Base-by-base conservation (phyloP, 1,140 invertebrate species). In the Uloborus diversus region DNA sequence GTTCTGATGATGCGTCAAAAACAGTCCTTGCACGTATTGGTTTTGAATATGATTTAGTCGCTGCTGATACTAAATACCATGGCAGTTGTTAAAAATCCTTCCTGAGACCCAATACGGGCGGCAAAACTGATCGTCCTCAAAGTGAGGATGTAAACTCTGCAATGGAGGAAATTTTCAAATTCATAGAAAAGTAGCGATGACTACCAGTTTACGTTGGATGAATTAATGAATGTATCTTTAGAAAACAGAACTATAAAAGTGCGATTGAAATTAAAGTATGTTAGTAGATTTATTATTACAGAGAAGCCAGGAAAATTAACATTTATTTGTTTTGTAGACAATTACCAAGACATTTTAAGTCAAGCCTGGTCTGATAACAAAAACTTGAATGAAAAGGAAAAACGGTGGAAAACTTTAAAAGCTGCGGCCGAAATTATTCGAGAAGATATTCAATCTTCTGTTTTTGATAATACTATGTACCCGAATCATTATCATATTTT, bases 251-350 rank as follows among this genome's bases (percentile, higher is more conserved):
- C n/a, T n/a, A n/a, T n/a, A n/a, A n/a, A n/a, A n/a, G n/a, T n/a
- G n/a, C n/a, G n/a, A n/a, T n/a, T n/a, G n/a, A n/a, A n/a, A n/a
- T n/a, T n/a, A n/a, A n/a, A n/a, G n/a, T n/a, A n/a, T n/a, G n/a
- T 27, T 23, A 27, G 30, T 27, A 4, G 56, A 13, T 27, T 27
- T 59, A 59, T 13, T 13, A 59, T 59, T 4, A 59, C 23, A 27
- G 5, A 59, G 17, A 59, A 59, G 30, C 56, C n/a, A n/a, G n/a
- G 56, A 59, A 27, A 28, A 17, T 59, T 59, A 59, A 59, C 23
- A 59, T 17, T 59, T 59, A 59, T 59, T 28, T 59, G 20, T 27
- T 59, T 59, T 59, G 30, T 59, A 27, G 56, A 59, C 56, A 59
- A 9, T 59, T 13, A 7, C n/a, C n/a, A n/a, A n/a, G n/a, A n/a